phyloP scores from a whole-genome alignment of 2,888 invertebrate species.

The Drosophila cracens region DNA sequence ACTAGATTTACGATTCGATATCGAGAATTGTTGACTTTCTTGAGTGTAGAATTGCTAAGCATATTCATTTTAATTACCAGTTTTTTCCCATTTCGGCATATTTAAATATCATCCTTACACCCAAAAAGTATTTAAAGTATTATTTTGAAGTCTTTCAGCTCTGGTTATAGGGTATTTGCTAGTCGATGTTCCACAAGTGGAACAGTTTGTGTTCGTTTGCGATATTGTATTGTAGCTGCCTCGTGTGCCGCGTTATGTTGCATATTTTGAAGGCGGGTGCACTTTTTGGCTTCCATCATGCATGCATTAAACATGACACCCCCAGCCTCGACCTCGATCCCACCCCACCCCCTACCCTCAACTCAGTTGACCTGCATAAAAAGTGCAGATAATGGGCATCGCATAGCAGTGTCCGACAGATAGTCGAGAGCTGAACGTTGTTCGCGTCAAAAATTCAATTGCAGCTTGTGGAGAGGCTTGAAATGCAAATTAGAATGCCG shows the following conservation, averaged over 20 bases:
- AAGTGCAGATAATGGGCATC: conserved; percentile 66
- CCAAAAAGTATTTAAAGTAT: background rate
- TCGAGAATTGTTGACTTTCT: background rate
- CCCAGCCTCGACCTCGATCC: background rate
- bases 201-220: background rate
- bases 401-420: conserved; percentile 27
- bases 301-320: conserved; percentile 74
- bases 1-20: too few species aligned
- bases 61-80: background rate
- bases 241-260: conserved; percentile 42
- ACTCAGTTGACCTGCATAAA: conserved; percentile 41
- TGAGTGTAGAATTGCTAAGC: background rate
- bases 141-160: background rate
- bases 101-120: background rate
- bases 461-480: conserved; percentile 52
- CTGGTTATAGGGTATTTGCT: background rate
- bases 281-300: conserved; percentile 64
- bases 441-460: conserved; percentile 79
- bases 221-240: conserved; percentile 9
- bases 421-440: conserved; percentile 26
- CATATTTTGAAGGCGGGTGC: conserved; percentile 29
- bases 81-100: background rate
- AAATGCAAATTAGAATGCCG: conserved; percentile 72
- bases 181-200: background rate
- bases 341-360: background rate